Evolutionary conservation across 2,113 vertebrate species (phyloP).

Genomic region (Pelecanoides urinatrix): DNA sequence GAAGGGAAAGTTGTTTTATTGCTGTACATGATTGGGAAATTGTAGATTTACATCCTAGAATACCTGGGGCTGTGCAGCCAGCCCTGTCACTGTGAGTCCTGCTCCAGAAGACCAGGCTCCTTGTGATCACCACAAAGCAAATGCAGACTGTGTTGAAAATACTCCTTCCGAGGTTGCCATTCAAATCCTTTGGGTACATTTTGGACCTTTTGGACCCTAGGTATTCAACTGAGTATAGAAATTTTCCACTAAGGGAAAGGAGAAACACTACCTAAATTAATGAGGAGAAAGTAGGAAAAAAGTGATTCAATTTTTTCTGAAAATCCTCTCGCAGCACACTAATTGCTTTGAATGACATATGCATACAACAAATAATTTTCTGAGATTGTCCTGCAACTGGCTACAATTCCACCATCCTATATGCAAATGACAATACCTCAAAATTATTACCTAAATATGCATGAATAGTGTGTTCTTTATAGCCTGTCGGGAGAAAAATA

Average conservation of each 20-base stretch:
- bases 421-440: background rate
- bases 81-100: background rate
- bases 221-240: background rate
- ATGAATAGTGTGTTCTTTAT: background rate
- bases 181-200: background rate
- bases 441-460: constrained; percentile 2
- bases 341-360: background rate
- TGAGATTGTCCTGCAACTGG: background rate
- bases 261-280: background rate
- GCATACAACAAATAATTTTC: background rate
- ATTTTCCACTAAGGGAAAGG: background rate
- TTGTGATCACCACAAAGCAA: background rate
- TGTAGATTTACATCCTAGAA: background rate
- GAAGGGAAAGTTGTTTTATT: background rate
- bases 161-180: background rate
- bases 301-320: background rate
- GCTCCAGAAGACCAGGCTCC: background rate
- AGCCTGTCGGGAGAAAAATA: constrained; percentile 12
- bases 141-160: background rate
- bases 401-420: background rate
- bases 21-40: background rate
- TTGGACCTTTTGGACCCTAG: background rate
- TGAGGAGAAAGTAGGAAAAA: background rate
- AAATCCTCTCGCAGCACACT: background rate
- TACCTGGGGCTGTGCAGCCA: background rate